These are phyloP conservation scores for Odocoileus virginianus DNA, from an alignment of 2,113 vertebrate species.

Conservation along the genomic window DNA sequence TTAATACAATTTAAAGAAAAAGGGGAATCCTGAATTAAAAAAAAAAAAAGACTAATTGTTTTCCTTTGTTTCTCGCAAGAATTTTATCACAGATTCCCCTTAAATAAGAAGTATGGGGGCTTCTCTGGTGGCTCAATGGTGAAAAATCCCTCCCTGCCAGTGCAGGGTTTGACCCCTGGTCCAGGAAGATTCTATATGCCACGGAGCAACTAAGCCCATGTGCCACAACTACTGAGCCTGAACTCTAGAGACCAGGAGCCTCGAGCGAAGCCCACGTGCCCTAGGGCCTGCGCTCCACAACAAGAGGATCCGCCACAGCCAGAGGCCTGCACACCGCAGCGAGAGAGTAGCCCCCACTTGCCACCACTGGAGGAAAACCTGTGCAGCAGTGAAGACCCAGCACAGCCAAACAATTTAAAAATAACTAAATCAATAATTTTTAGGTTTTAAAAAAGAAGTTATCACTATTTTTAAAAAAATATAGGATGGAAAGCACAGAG, in stretches of 20 bases:
- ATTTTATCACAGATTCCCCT: neutral
- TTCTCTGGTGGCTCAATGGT: neutral
- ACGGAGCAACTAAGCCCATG: neutral
- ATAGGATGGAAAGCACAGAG: neutral
- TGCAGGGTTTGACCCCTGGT: neutral
- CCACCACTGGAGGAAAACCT: neutral
- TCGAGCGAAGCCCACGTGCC: fast-evolving
- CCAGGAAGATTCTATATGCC: neutral
- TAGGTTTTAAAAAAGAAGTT: neutral
- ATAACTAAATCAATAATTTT: neutral
- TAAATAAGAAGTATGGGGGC: neutral
- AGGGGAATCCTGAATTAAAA: neutral
- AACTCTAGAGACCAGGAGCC: neutral
- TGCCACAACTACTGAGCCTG: neutral
- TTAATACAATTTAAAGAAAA: neutral
- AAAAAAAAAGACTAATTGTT: neutral
- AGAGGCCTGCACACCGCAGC: neutral
- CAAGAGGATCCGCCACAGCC: neutral
- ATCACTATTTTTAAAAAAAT: neutral
- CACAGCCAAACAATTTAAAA: neutral
- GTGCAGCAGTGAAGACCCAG: neutral
- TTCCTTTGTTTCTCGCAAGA: neutral
- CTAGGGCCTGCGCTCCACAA: neutral
- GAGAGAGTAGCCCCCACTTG: neutral
- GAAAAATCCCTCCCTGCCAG: neutral